A percentile compares a stretch with the other conserved stretches of the same genome.
These are phyloP conservation scores for Lamprotornis superbus DNA, from an alignment of 2,113 vertebrate genomes.

Conservation along the genomic window DNA sequence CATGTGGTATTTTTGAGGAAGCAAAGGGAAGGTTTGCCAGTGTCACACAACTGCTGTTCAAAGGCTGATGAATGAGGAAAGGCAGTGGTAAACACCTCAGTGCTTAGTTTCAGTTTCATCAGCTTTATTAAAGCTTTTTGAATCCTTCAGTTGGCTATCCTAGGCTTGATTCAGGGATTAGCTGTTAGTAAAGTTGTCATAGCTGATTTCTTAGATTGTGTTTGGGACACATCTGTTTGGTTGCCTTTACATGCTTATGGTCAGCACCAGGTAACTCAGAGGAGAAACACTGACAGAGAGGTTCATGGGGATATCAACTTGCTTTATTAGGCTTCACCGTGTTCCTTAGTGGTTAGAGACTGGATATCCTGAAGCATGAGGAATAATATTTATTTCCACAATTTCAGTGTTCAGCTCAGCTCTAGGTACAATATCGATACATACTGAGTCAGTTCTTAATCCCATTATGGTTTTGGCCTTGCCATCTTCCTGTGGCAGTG, in stretches of 20 bases:
- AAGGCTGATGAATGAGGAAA: background rate
- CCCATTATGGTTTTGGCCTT: slow-evolving; percentile 32
- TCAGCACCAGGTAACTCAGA: rapidly evolving
- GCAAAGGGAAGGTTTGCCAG: background rate
- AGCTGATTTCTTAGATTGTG: background rate
- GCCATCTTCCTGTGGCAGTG: background rate
- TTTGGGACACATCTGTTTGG: background rate
- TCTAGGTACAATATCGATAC: background rate
- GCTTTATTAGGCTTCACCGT: background rate
- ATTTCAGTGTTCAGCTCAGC: background rate
- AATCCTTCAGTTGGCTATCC: background rate
- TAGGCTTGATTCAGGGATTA: background rate
- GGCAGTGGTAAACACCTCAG: background rate
- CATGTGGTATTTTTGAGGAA: background rate
- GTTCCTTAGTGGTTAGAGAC: background rate
- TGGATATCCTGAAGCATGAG: background rate
- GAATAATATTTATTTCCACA: background rate
- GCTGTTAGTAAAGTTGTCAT: background rate
- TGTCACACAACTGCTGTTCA: background rate
- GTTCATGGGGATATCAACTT: background rate
- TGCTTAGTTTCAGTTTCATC: background rate
- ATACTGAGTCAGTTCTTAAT: slow-evolving; percentile 23
- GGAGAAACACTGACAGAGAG: background rate
- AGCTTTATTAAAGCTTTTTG: background rate
- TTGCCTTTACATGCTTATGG: background rate